Base-by-base conservation (phyloP, 2,888 invertebrate species). In the Yponomeuta plumbellus region DNA sequence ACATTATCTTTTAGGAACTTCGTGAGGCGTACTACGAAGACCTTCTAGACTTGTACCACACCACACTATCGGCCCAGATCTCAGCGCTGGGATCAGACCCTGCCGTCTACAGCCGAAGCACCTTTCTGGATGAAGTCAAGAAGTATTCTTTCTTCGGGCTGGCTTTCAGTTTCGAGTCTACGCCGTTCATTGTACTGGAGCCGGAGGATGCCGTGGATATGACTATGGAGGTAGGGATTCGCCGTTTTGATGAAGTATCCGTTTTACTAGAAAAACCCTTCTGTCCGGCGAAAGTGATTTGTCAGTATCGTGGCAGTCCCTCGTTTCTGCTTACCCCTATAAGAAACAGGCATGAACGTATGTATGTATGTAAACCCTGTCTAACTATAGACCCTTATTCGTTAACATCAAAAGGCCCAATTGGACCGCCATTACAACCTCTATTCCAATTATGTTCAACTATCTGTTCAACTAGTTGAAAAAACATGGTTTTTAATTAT, bases 71-170 rank as follows among this genome's bases (percentile, higher is more conserved):
- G 1, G 79, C 75, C 0, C 88, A 93, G 62, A 91, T 95, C 22
- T 79, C 71, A 3, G 92, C 91, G 39, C 81, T 95, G 72, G 95
- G 95, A 11, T 94, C 93, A 64, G 90, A 94, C 75, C 92, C 94
- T 0, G 80, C 86, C 8, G 70, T 95, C 0, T 93, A 94, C 71
- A 81, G 92, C 0, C 84, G 88, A 80, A 79, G 90, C 0, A 74
- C 80, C 39, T 92, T 93, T 70, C 81, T 88, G 81, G 81, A 81
- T 6, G 94, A 94, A 76, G 76, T 94, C 0, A 91, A 92, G 73
- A 88, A 91, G 66, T 89, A 92, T 75, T 93, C 92, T 3, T 84
- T 83, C 67, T 92, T 92, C 71, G 94, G 93, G 1, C 71, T 94
- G 40, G 92, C 86, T 5, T 94, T 94, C 75, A 88, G 92, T 20